Percentiles rank a stretch among this genome's conserved stretches.
phyloP scores from a whole-genome alignment of 2,113 vertebrate species.

The Redunca redunca region DNA sequence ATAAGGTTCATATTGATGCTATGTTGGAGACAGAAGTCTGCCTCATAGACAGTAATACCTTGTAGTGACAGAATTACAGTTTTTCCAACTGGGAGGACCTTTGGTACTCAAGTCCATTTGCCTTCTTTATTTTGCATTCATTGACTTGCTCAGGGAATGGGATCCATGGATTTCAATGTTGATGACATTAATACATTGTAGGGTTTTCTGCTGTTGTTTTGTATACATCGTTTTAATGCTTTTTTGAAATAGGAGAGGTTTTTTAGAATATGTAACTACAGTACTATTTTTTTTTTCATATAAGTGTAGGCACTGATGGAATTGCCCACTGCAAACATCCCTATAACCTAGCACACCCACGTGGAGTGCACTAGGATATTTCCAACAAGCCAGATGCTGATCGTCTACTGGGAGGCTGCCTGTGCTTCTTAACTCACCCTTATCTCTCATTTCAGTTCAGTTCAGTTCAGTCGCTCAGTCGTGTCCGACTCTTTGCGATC shows the following conservation, averaged over 20 bases:
- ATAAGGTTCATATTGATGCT: not conserved
- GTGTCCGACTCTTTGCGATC: accelerated
- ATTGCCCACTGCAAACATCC: not conserved
- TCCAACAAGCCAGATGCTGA: accelerated
- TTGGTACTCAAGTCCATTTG: not conserved
- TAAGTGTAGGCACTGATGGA: not conserved
- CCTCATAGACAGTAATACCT: not conserved
- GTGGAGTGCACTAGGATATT: accelerated
- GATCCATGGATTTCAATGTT: not conserved
- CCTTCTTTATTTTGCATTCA: not conserved
- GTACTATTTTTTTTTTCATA: not conserved
- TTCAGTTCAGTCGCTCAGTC: not conserved
- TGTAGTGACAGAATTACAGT: not conserved
- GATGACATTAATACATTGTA: not conserved
- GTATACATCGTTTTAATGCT: not conserved
- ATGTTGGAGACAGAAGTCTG: not conserved
- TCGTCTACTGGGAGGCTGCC: not conserved
- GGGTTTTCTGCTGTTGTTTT: not conserved
- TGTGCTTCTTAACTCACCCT: not conserved
- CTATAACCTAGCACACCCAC: not conserved
- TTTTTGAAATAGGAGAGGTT: not conserved
- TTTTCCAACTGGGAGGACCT: not conserved
- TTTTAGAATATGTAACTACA: not conserved
- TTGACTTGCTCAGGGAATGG: not conserved
- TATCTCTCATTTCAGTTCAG: not conserved